A percentile compares a stretch with the other conserved stretches of the same genome.
These are phyloP conservation scores for Limosa lapponica DNA, from an alignment of 2,797 vertebrate species.

Conservation along the genomic window DNA sequence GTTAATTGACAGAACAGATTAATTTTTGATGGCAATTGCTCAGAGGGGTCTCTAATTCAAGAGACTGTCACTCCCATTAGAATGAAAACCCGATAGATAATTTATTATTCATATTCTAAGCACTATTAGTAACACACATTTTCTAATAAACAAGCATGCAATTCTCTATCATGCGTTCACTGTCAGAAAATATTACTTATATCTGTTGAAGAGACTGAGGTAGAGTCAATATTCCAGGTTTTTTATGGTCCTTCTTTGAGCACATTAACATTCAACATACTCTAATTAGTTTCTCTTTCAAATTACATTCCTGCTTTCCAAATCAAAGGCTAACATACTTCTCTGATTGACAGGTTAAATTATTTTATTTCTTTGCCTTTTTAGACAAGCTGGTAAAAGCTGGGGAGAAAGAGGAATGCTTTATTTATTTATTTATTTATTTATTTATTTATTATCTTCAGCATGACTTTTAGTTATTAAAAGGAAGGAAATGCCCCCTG, in stretches of 20 bases:
- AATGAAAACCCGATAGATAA: background rate
- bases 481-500: background rate
- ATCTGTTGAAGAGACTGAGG: background rate
- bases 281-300: background rate
- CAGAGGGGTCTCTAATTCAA: background rate
- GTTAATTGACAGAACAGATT: background rate
- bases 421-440: background rate
- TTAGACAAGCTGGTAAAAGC: background rate
- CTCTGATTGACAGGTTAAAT: background rate
- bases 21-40: background rate
- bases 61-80: background rate
- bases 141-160: background rate
- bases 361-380: background rate
- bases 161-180: background rate
- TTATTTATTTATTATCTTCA: background rate
- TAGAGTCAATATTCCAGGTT: background rate
- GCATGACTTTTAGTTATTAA: background rate
- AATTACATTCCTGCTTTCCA: background rate
- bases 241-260: background rate
- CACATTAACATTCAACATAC: background rate
- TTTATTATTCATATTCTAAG: conserved; percentile 11
- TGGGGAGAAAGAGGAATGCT: background rate
- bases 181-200: background rate
- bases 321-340: background rate
- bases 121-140: background rate